A percentile compares a stretch with the other conserved stretches of the same genome.
These are phyloP conservation scores for Macroramphosus scolopax DNA, from an alignment of 2,797 vertebrate species.

Conservation along the genomic window DNA sequence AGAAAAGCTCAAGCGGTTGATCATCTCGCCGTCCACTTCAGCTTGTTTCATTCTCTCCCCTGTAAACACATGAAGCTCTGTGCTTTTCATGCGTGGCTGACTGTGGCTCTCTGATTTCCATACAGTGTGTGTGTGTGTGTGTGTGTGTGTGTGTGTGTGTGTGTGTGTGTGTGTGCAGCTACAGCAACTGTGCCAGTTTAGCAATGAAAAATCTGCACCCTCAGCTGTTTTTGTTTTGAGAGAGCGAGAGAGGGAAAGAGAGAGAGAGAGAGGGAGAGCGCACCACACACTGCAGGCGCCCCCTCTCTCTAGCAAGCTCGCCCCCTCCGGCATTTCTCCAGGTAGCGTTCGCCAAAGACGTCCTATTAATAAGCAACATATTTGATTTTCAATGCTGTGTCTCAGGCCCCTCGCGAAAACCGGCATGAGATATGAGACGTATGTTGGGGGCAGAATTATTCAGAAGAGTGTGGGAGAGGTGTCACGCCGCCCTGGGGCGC, in stretches of 20 bases:
- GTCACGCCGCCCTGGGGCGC: constrained; percentile 70
- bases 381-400: constrained; percentile 77
- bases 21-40: neutral
- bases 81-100: constrained; percentile 54
- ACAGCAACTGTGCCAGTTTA: constrained; percentile 68
- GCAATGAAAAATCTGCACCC: constrained; percentile 73
- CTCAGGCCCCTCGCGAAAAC: constrained; percentile 51
- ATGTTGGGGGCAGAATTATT: constrained; percentile 69
- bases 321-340: constrained; percentile 73
- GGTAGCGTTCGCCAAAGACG: constrained; percentile 75
- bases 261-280: constrained; percentile 40
- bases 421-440: constrained; percentile 45
- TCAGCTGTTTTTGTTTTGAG: constrained; percentile 74
- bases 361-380: constrained; percentile 84
- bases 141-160: constrained; percentile 23
- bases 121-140: constrained; percentile 39
- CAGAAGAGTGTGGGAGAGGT: constrained; percentile 72
- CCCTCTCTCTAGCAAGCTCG: constrained; percentile 42
- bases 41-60: neutral
- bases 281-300: constrained; percentile 43
- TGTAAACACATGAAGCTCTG: constrained; percentile 34
- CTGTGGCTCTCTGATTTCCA: constrained; percentile 54
- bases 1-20: no score
- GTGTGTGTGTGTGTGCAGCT: constrained; percentile 27
- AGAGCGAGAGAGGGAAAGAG: constrained; percentile 34